These are phyloP conservation scores for Chloropsis hardwickii DNA, from an alignment of 2,113 vertebrate genomes.

Conservation along the genomic window DNA sequence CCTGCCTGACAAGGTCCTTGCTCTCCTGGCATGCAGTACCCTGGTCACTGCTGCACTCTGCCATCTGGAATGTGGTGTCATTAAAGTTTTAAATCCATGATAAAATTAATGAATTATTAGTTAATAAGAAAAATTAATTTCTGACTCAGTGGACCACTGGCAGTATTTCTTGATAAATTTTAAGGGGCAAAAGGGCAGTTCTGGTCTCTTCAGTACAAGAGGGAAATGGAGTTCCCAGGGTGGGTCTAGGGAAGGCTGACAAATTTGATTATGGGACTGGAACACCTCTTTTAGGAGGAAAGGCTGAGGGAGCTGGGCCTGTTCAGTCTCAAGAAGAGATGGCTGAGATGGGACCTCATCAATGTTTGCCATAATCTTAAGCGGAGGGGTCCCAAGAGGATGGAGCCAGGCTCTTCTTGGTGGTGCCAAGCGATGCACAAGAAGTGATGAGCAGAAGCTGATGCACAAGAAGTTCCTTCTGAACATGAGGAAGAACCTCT, in stretches of 20 bases:
- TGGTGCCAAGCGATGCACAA: background rate
- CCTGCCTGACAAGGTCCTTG: background rate
- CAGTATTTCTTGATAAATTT: background rate
- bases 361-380: background rate
- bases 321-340: background rate
- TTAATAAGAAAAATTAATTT: background rate
- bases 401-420: background rate
- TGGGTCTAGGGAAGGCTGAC: background rate
- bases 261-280: background rate
- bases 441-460: background rate
- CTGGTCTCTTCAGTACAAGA: background rate
- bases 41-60: background rate
- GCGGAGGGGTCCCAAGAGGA: background rate
- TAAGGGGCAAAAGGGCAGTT: background rate
- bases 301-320: background rate
- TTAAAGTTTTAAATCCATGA: background rate
- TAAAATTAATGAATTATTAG: background rate
- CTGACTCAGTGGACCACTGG: background rate
- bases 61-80: background rate
- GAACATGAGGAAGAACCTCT: background rate
- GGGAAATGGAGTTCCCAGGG: background rate
- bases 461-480: background rate
- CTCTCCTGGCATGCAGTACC: background rate
- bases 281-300: background rate
- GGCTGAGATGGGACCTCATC: rapidly evolving